A percentile compares a stretch with the other conserved stretches of the same genome.
These are phyloP conservation scores for Spilogale gracilis DNA, from an alignment of 2,113 vertebrate species.

Conservation along the genomic window DNA sequence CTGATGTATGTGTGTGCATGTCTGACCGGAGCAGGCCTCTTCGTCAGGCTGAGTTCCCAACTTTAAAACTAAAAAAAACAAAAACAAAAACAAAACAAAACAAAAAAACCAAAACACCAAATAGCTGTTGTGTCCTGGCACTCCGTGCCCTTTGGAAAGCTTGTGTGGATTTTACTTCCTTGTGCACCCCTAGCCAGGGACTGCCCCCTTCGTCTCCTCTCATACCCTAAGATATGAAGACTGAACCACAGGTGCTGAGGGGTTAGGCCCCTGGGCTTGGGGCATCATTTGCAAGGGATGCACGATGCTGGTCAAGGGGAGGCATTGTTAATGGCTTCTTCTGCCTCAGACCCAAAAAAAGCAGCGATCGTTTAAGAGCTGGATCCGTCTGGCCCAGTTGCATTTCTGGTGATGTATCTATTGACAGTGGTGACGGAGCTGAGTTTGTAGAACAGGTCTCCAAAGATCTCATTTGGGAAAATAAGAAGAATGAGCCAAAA, in stretches of 20 bases:
- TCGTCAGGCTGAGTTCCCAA: background rate
- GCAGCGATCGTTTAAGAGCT: conserved; percentile 80
- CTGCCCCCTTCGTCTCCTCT: background rate
- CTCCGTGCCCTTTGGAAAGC: background rate
- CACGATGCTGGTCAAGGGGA: conserved; percentile 36
- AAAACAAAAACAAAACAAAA: too few relatives aligned
- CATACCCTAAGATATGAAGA: background rate
- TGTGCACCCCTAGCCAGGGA: background rate
- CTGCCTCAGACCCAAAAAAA: conserved; percentile 80
- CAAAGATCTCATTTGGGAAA: conserved; percentile 75
- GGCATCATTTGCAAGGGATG: background rate
- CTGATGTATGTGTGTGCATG: rapidly evolving
- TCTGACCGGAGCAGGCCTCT: background rate
- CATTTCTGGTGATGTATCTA: conserved; percentile 77
- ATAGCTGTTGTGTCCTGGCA: background rate
- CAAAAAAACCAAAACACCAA: background rate
- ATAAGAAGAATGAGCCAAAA: conserved; percentile 66
- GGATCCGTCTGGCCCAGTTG: conserved; percentile 68
- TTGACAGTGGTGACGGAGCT: conserved; percentile 79
- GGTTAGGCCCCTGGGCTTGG: background rate
- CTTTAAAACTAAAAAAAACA: background rate
- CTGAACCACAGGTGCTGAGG: conserved; percentile 6
- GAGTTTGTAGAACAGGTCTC: conserved; percentile 73
- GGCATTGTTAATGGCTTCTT: conserved; percentile 72
- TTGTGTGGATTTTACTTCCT: background rate